These are phyloP conservation scores for Margaritifera margaritifera DNA, from an alignment of 2,888 invertebrate genomes.

Conservation along the genomic window DNA sequence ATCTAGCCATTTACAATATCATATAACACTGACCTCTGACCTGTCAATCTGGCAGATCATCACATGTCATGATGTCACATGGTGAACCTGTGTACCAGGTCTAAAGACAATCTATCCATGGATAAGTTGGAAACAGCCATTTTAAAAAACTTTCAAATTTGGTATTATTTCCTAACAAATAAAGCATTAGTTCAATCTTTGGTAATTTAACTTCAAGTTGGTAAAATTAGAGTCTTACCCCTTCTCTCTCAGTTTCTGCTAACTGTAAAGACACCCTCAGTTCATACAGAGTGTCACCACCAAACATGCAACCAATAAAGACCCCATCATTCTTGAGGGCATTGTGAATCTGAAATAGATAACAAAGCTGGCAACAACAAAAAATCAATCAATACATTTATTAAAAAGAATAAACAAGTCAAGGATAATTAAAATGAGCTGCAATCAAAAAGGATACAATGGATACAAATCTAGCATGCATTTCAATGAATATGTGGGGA, in stretches of 20 bases:
- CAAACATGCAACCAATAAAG: conserved; percentile 93
- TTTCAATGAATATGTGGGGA: too few species aligned
- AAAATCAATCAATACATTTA: background rate
- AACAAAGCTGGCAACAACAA: background rate
- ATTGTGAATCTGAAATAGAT: conserved; percentile 72
- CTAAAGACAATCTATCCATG: too few species aligned
- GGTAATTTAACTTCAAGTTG: background rate
- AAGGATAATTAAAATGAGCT: background rate
- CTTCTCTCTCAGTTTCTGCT: conserved; percentile 86
- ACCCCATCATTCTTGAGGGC: conserved; percentile 91
- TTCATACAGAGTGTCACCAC: conserved; percentile 95
- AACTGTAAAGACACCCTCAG: conserved; percentile 90
- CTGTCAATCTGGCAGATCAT: too few species aligned
- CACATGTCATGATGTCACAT: too few species aligned
- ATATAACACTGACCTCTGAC: too few species aligned
- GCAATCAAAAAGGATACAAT: too few species aligned
- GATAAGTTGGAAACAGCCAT: background rate
- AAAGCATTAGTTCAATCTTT: background rate
- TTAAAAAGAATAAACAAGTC: background rate
- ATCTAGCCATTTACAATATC: too few species aligned
- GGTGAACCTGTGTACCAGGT: too few species aligned
- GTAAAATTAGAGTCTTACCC: conserved; percentile 46
- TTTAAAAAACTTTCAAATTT: too few species aligned
- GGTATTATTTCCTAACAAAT: background rate
- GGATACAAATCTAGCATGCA: too few species aligned